Evolutionary conservation across 2,113 vertebrate species (phyloP).

Genomic region (Hippopotamus amphibius): DNA sequence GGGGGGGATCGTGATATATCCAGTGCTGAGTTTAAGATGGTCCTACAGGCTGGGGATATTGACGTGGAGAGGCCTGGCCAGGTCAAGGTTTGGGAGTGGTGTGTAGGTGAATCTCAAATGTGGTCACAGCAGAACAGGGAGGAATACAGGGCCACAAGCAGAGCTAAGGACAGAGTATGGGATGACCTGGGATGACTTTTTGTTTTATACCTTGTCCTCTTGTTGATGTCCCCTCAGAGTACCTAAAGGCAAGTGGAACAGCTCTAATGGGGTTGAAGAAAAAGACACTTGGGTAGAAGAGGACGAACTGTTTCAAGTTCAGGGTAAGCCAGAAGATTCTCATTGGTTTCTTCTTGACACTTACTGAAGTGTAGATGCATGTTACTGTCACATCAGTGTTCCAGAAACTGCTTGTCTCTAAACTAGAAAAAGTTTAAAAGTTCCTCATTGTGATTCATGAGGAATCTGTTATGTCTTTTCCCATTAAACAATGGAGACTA

Average conservation of each 20-base stretch:
- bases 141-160: rapidly evolving
- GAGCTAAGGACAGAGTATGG: neutral
- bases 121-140: neutral
- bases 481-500: constrained; percentile 20
- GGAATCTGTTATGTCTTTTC: constrained; percentile 9
- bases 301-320: constrained; percentile 85
- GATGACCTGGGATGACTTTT: neutral
- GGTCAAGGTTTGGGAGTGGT: neutral
- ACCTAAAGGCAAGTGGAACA: constrained; percentile 67
- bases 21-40: neutral
- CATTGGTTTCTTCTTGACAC: neutral
- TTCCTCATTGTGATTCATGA: constrained; percentile 9
- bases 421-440: neutral
- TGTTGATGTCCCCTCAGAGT: constrained; percentile 78
- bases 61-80: neutral
- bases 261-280: constrained; percentile 72
- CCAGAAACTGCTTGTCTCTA: constrained; percentile 18
- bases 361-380: neutral
- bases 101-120: neutral
- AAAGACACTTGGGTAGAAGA: constrained; percentile 88
- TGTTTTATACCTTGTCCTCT: constrained; percentile 52
- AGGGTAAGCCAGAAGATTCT: constrained; percentile 74
- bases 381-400: neutral
- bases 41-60: neutral
- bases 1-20: neutral